Percentiles rank a stretch among this genome's conserved stretches.
These are phyloP conservation scores for Amiota mariae DNA, from an alignment of 2,888 invertebrate genomes.

Conservation along the genomic window DNA sequence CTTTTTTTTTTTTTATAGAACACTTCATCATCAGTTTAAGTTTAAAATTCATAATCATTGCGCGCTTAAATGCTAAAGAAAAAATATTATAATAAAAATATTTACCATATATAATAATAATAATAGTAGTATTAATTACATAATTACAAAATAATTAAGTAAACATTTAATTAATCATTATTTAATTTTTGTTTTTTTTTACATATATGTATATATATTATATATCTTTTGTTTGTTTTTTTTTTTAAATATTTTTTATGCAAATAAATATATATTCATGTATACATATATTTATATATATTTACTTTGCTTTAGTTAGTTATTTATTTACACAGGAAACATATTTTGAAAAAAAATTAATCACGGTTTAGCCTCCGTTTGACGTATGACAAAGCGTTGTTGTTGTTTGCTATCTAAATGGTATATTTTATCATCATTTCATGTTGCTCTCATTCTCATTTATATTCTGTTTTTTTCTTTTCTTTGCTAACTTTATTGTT, in stretches of 20 bases:
- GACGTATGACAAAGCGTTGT: slow-evolving; percentile 25
- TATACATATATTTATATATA: too few species aligned
- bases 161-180: slow-evolving; percentile 13
- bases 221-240: neutral
- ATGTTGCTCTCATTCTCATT: slow-evolving; percentile 45
- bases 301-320: slow-evolving; percentile 33
- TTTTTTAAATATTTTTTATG: too few species aligned
- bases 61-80: slow-evolving; percentile 35
- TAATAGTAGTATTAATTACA: slow-evolving; percentile 3
- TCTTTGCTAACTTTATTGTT: neutral
- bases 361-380: slow-evolving; percentile 64
- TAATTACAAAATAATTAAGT: slow-evolving; percentile 28
- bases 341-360: slow-evolving; percentile 50
- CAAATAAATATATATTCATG: too few species aligned
- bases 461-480: neutral
- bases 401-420: neutral
- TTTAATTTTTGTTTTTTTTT: slow-evolving; percentile 33
- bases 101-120: slow-evolving; percentile 40
- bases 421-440: slow-evolving; percentile 23
- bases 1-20: neutral
- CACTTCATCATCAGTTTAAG: slow-evolving; percentile 7
- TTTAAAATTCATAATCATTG: slow-evolving; percentile 51
- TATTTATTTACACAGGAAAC: slow-evolving; percentile 40
- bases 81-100: slow-evolving; percentile 10
- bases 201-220: too few species aligned